Percentiles rank a stretch among this genome's conserved stretches.
Evolutionary conservation across 2,888 invertebrate genomes (phyloP).

Genomic region (Bruchidius siliquastri): DNA sequence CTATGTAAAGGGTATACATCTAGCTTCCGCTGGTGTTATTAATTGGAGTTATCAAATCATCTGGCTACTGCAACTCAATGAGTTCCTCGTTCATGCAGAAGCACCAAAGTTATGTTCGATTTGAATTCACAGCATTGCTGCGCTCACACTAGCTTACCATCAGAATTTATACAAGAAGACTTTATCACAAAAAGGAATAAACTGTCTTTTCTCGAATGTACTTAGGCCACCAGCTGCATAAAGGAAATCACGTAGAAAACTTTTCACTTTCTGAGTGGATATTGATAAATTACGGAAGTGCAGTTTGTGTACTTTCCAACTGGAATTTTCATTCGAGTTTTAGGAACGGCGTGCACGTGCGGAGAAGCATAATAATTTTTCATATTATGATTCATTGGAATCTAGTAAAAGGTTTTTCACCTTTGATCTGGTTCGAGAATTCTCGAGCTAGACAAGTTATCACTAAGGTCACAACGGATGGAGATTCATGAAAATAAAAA

Average conservation of each 20-base stretch:
- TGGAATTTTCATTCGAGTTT: background rate
- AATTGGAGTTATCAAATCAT: too few relatives aligned
- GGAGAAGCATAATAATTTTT: background rate
- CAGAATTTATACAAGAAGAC: background rate
- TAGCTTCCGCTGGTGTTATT: too few relatives aligned
- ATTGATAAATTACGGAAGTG: background rate
- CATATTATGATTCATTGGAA: background rate
- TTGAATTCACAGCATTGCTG: background rate
- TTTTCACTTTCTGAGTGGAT: background rate
- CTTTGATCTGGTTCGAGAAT: too few relatives aligned
- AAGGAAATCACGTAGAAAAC: background rate
- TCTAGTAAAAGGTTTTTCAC: background rate
- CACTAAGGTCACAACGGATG: too few relatives aligned
- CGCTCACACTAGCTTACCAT: background rate
- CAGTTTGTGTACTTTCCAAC: background rate
- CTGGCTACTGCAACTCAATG: too few relatives aligned
- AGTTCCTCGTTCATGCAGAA: too few relatives aligned
- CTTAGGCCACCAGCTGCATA: background rate
- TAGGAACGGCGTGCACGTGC: background rate
- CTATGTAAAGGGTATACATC: too few relatives aligned
- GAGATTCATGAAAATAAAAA: too few relatives aligned
- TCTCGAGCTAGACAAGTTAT: too few relatives aligned
- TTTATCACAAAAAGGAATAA: background rate
- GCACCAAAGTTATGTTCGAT: too few relatives aligned
- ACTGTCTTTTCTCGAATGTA: background rate